Base-by-base conservation (phyloP, 2,888 invertebrate genomes). In the Conchocele bisecta region DNA sequence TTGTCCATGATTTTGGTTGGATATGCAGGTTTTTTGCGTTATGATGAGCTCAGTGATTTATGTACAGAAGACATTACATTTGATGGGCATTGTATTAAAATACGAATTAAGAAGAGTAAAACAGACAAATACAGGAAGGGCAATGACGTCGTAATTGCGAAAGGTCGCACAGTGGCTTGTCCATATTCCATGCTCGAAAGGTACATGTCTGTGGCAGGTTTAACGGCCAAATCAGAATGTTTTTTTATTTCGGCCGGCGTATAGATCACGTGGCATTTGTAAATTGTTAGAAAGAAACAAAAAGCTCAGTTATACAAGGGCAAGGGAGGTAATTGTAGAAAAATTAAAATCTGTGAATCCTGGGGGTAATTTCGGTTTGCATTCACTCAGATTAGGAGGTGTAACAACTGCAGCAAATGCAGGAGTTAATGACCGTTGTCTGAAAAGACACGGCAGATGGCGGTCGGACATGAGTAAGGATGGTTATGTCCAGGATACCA, bases 141-240 rank as follows among this genome's bases (percentile, higher is more conserved):
- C 20, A 57, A 57, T 17, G 42, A 57, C 28, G 17, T 65, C 26
- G 26, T 39, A 1, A 48, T 61, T 17, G 24, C 41, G 13, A 69
- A 63, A 26, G 69, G 69, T n/a, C 15, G n/a, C 4, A 24, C 64
- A 9, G 4, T 17, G 3, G 70, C 70, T 3, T 70, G 64, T 58
- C 64, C 63, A 5, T 58, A 41, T 41, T 3, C 5, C 20, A 59
- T 70, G 64, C 41, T 70, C n/a, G n/a, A n/a, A n/a, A n/a, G n/a
- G n/a, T n/a, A n/a, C n/a, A n/a, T n/a, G n/a, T n/a, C n/a, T n/a
- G n/a, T n/a, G n/a, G n/a, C n/a, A n/a, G 44, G 29, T 31, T 41
- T n/a, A 2, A 42, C 44, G 3, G 15, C 24, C 15, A 29, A 17
- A n/a, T 15, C 37, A 13, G n/a, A n/a, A n/a, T n/a, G n/a, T n/a